A percentile compares a stretch with the other conserved stretches of the same genome.
These are phyloP conservation scores for Phrixothrix hirtus DNA, from an alignment of 2,888 invertebrate species.

Conservation along the genomic window DNA sequence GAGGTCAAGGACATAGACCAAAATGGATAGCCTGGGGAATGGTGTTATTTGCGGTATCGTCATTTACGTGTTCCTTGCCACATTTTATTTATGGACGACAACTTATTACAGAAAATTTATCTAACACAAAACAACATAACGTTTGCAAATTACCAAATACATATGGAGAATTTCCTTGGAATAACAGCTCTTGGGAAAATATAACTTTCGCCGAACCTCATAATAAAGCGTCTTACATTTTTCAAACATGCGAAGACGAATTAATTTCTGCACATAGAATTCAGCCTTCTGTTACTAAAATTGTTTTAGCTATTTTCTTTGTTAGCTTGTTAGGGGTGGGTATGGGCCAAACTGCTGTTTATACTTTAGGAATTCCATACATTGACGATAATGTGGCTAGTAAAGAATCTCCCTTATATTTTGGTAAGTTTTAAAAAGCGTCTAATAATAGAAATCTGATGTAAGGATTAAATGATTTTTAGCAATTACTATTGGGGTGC, in stretches of 20 bases:
- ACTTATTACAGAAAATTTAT: slow-evolving; percentile 62
- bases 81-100: slow-evolving; percentile 83
- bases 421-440: slow-evolving; percentile 78
- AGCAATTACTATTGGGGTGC: slow-evolving; percentile 91
- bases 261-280: slow-evolving; percentile 68
- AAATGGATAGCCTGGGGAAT: slow-evolving; percentile 93
- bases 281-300: slow-evolving; percentile 75
- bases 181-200: slow-evolving; percentile 17
- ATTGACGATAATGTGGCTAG: slow-evolving; percentile 93
- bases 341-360: slow-evolving; percentile 90
- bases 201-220: slow-evolving; percentile 10
- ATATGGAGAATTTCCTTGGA: slow-evolving; percentile 24
- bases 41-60: slow-evolving; percentile 83
- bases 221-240: slow-evolving; percentile 33
- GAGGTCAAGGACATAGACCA: slow-evolving; percentile 89
- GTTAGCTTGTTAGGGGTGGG: slow-evolving; percentile 86
- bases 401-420: slow-evolving; percentile 88
- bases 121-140: slow-evolving; percentile 53
- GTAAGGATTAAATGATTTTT: too few species aligned
- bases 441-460: too few species aligned
- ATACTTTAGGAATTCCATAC: slow-evolving; percentile 90
- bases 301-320: slow-evolving; percentile 87
- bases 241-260: slow-evolving; percentile 55
- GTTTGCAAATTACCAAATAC: slow-evolving; percentile 47
- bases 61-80: slow-evolving; percentile 84